Percentiles rank a stretch among this genome's conserved stretches.
Conservation (phyloP, 2,113 vertebrate species). For the Oncorhynchus masou region DNA sequence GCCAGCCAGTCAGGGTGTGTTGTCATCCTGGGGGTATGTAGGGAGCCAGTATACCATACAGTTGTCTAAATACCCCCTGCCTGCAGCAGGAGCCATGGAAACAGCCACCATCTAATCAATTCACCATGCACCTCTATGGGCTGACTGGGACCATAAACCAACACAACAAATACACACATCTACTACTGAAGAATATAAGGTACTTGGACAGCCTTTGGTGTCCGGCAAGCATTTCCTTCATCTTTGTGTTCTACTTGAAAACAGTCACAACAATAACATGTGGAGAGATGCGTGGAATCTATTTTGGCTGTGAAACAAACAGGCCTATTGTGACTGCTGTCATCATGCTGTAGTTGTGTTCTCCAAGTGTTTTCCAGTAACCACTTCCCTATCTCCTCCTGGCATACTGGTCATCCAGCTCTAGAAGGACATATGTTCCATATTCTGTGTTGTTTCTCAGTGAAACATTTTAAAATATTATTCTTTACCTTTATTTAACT, state of each 20-base stretch:
- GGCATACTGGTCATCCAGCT: not conserved
- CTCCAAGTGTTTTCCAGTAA: not conserved
- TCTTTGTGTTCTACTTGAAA: not conserved
- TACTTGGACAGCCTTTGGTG: slow-evolving; percentile 11
- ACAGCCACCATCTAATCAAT: slow-evolving; percentile 67
- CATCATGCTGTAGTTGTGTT: not conserved
- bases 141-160: slow-evolving; percentile 48
- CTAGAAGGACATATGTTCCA: slow-evolving; percentile 6
- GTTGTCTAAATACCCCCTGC: slow-evolving; percentile 48
- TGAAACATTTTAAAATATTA: too few relatives aligned
- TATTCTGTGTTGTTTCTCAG: slow-evolving; percentile 1
- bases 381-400: too few relatives aligned
- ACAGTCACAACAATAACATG: not conserved
- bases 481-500: too few relatives aligned
- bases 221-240: not conserved
- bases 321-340: not conserved
- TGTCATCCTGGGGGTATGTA: slow-evolving; percentile 55
- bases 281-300: not conserved
- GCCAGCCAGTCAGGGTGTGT: slow-evolving; percentile 30
- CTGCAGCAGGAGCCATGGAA: slow-evolving; percentile 64
- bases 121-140: slow-evolving; percentile 53
- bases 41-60: slow-evolving; percentile 51
- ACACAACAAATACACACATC: slow-evolving; percentile 9
- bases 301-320: slow-evolving; percentile 8
- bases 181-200: not conserved